phyloP scores from a whole-genome alignment of 2,797 vertebrate species.

The Sciurus vulgaris region DNA sequence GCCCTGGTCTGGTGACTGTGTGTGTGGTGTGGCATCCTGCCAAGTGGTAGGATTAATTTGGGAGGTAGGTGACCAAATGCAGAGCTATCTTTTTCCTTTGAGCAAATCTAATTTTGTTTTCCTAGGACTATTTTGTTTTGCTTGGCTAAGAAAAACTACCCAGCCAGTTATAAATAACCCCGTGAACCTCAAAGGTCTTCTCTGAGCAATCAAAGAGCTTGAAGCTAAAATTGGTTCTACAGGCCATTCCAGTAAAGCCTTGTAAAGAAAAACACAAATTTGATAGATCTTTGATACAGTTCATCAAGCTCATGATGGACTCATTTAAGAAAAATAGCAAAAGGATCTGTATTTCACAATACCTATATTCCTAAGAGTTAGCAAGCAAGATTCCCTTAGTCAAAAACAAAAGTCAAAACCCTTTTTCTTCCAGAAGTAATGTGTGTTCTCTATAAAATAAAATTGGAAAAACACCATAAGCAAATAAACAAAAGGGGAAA shows the following conservation, averaged over 20 bases:
- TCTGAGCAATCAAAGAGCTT: constrained; percentile 46
- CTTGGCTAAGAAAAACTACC: constrained; percentile 70
- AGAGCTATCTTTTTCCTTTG: constrained; percentile 64
- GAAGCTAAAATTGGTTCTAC: constrained; percentile 49
- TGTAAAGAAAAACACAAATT: constrained; percentile 36
- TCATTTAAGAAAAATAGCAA: not conserved
- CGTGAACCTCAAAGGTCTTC: constrained; percentile 62
- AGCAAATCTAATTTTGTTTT: constrained; percentile 66
- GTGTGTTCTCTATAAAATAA: constrained; percentile 32
- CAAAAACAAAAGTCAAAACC: not conserved
- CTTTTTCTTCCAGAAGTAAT: constrained; percentile 39
- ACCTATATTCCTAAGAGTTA: not conserved
- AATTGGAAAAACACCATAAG: not conserved
- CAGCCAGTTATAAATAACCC: constrained; percentile 78
- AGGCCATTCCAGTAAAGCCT: not conserved
- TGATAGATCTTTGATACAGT: not conserved
- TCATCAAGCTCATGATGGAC: not conserved
- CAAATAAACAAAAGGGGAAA: not conserved
- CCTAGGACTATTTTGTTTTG: constrained; percentile 69
- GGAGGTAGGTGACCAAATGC: constrained; percentile 73
- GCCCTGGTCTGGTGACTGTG: not conserved
- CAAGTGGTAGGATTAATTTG: constrained; percentile 75
- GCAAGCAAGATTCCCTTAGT: not conserved
- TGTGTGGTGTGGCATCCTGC: constrained; percentile 45
- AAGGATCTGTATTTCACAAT: not conserved